A percentile compares a stretch with the other conserved stretches of the same genome.
Evolutionary conservation across 2,888 invertebrate genomes (phyloP).

Genomic region (Axea sp.): DNA sequence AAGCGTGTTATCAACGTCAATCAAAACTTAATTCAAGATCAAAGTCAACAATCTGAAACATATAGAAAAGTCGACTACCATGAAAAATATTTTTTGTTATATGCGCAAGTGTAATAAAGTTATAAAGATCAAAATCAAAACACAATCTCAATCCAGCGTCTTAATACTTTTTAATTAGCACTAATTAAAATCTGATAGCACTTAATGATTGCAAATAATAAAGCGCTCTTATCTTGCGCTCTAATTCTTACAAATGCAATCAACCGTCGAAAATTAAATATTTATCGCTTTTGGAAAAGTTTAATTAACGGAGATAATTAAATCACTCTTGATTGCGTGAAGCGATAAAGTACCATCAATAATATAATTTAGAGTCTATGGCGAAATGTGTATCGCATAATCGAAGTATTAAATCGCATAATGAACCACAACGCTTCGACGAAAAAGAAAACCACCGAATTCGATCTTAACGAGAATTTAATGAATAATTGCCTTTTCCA

Average conservation of each 20-base stretch:
- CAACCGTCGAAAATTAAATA: neutral
- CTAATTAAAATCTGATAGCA: too few relatives aligned
- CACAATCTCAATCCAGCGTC: too few relatives aligned
- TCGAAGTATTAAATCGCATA: neutral
- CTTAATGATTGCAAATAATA: neutral
- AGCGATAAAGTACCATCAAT: slow-evolving; percentile 7
- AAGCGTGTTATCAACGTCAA: too few relatives aligned
- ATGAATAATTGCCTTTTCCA: slow-evolving; percentile 22
- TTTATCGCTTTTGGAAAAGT: slow-evolving; percentile 2
- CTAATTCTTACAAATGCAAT: slow-evolving; percentile 1
- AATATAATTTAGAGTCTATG: slow-evolving; percentile 16
- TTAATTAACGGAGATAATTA: slow-evolving; percentile 15
- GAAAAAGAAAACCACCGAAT: slow-evolving; percentile 3
- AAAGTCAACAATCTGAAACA: too few relatives aligned
- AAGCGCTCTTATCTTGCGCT: neutral
- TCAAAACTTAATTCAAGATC: too few relatives aligned
- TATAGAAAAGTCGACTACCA: too few relatives aligned
- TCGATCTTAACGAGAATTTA: slow-evolving; percentile 19
- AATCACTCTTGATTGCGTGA: slow-evolving; percentile 11
- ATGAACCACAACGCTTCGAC: neutral
- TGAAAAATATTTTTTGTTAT: too few relatives aligned
- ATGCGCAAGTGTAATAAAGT: too few relatives aligned
- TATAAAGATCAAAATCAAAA: too few relatives aligned
- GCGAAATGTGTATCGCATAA: slow-evolving; percentile 9
- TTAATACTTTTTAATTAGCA: too few relatives aligned